Conservation (phyloP, 2,113 vertebrate species). For the Halcyon malimbica region DNA sequence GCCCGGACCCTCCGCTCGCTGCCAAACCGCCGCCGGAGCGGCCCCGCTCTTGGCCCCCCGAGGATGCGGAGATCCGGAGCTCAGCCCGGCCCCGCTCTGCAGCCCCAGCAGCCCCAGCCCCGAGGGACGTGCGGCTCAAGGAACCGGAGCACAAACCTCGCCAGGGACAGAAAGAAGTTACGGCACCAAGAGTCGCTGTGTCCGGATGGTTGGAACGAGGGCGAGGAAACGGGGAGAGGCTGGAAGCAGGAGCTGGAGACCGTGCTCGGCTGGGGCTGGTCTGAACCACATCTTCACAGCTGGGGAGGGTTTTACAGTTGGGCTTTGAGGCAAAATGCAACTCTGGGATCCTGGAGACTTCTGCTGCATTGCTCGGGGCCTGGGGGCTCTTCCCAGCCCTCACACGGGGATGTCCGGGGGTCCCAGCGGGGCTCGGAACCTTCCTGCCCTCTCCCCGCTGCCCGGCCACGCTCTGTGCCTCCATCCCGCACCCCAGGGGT, state of each 20-base stretch:
- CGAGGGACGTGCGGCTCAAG: accelerated
- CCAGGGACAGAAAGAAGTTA: neutral
- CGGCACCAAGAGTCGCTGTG: neutral
- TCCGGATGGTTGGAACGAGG: neutral
- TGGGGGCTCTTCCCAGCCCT: neutral
- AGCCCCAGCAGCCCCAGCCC: neutral
- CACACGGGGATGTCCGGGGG: neutral
- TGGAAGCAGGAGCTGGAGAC: neutral
- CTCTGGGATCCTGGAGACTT: neutral
- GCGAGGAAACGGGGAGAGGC: neutral
- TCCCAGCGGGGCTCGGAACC: neutral
- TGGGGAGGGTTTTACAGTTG: neutral
- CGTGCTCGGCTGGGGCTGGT: neutral
- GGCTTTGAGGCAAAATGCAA: neutral
- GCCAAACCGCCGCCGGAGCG: neutral
- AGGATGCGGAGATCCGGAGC: neutral
- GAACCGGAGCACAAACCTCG: neutral
- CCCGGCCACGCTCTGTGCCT: neutral
- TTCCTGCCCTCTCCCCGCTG: neutral
- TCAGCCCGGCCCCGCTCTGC: neutral
- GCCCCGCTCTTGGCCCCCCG: neutral
- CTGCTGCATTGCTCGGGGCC: neutral
- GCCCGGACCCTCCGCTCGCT: neutral
- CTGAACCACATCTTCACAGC: neutral
- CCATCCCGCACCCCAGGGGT: neutral